phyloP scores from a whole-genome alignment of 1,140 invertebrate genomes.

The Hyles vespertilio region DNA sequence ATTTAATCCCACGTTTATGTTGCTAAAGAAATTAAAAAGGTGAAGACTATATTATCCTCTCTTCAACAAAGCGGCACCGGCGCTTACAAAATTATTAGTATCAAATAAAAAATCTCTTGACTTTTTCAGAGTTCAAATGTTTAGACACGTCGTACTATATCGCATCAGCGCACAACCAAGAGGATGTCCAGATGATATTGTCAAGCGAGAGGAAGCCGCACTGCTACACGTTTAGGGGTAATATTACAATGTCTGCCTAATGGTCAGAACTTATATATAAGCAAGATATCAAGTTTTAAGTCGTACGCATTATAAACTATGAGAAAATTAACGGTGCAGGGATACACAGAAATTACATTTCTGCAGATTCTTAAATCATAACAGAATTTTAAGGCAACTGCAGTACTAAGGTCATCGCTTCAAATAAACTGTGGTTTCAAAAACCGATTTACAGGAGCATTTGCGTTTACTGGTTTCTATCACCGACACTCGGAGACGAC shows the following conservation, averaged over 20 bases:
- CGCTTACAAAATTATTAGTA: no score
- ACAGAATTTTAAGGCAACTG: no score
- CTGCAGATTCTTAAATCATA: no score
- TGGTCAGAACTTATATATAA: not conserved
- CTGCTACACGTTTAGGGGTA: slow-evolving; percentile 65
- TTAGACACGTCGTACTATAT: slow-evolving; percentile 64
- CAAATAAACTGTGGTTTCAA: no score
- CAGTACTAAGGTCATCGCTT: no score
- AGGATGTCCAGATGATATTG: slow-evolving; percentile 64
- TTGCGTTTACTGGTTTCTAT: slow-evolving; percentile 59
- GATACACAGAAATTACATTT: no score
- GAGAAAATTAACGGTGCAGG: not conserved
- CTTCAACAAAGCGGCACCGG: no score
- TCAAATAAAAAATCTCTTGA: not conserved
- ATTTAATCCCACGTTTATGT: no score
- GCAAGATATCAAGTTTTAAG: not conserved
- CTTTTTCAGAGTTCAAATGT: slow-evolving; percentile 57
- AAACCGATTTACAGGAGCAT: slow-evolving; percentile 38
- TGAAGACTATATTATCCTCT: no score
- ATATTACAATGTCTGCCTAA: not conserved
- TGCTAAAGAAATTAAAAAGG: no score
- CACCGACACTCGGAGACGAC: slow-evolving; percentile 62
- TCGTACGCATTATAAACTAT: not conserved
- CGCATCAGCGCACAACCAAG: slow-evolving; percentile 60
- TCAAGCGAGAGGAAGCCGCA: slow-evolving; percentile 64